Evolutionary conservation across 2,888 invertebrate genomes (phyloP), one percentile per base, ranked within the genome.

Genomic region (Drosophila aldrichi): DNA sequence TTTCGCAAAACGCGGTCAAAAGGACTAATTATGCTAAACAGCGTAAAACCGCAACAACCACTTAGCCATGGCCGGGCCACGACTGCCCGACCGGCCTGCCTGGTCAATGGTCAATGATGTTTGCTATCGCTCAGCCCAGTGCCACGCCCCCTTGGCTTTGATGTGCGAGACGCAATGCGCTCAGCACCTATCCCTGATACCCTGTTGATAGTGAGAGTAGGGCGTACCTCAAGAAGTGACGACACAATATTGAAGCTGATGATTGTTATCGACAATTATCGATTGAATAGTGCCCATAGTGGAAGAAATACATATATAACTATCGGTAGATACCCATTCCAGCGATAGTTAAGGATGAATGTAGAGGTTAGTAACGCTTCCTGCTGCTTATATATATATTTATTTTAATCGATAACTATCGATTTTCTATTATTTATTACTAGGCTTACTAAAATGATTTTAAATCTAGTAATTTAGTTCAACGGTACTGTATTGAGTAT

Each of bases 1-100:
- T 81, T 86, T 89, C 71, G 73, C 70, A 78, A 72, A 87, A 78
- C 86, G 90, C 82, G 90, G 91, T 83, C 77, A 79, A 80, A 88
- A 78, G 80, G 79, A 90, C 90, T 90, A 90, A 91, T 90, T 91
- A 90, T 84, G 80, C 83, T 88, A 90, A 90, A 91, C 80, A 82
- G 77, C 79, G 74, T 73, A 67, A 81, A 86, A 72, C 88, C 90
- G 77, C 88, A 88, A 67, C 77, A 75, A 81, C 89, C 89, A 88
- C 86, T 84, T 86, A 81, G 75, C 79, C 81, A 63, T 73, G 69
- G 67, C 70, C 65, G 40, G 69, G 67, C 71, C 67, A 36, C 10
- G 14, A 43, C 20, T 32, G 41, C 8, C n/a, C 14, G 5, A 25
- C 22, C 6, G 14, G 12, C 22, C 46, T 1, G 10, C 18, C 48